These are phyloP conservation scores for Sorex maritimensis DNA, from an alignment of 2,797 vertebrate species.

Conservation along the genomic window DNA sequence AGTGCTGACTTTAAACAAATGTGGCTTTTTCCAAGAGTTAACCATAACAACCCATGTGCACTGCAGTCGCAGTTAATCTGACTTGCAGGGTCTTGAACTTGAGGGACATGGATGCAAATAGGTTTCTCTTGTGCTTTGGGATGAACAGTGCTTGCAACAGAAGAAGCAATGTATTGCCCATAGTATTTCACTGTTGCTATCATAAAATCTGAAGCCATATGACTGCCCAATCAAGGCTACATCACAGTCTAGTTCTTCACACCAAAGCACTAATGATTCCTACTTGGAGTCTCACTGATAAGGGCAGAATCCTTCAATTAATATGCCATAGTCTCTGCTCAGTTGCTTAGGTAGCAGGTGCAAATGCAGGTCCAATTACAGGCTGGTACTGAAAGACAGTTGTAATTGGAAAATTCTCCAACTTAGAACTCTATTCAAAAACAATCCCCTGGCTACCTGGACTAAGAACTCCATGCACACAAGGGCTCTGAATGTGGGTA, in stretches of 20 bases:
- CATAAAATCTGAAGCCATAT: constrained; percentile 57
- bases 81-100: constrained; percentile 57
- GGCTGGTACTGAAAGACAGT: background rate
- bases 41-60: constrained; percentile 80
- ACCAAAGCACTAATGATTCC: constrained; percentile 60
- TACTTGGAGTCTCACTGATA: constrained; percentile 22
- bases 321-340: constrained; percentile 5
- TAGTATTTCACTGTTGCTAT: constrained; percentile 66
- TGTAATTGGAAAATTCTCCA: constrained; percentile 60
- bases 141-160: constrained; percentile 73
- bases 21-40: constrained; percentile 77
- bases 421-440: background rate
- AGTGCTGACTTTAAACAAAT: constrained; percentile 79
- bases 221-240: constrained; percentile 67
- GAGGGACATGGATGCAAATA: constrained; percentile 42
- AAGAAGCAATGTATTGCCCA: constrained; percentile 56
- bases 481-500: background rate
- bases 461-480: background rate
- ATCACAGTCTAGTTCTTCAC: constrained; percentile 55
- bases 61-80: constrained; percentile 73
- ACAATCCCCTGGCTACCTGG: background rate
- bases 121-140: constrained; percentile 63
- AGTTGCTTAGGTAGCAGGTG: constrained; percentile 55
- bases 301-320: constrained; percentile 56
- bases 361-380: background rate